Conservation (phyloP, 2,888 invertebrate genomes). For the Hydrotaea diabolus region DNA sequence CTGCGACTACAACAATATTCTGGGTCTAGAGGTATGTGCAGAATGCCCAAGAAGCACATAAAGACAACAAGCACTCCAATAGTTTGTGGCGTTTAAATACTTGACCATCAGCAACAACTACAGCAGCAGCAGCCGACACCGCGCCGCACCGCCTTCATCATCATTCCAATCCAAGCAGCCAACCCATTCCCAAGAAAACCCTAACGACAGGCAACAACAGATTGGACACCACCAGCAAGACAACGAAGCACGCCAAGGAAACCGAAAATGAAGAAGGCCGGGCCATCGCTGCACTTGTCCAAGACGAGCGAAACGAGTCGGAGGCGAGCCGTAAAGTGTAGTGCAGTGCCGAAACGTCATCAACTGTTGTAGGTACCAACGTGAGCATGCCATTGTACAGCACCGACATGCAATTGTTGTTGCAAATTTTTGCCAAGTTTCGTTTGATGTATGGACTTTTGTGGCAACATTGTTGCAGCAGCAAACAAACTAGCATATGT, state of each 20-base stretch:
- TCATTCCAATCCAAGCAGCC: too few species aligned
- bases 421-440: neutral
- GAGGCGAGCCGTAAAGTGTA: neutral
- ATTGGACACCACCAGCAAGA: neutral
- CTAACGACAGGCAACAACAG: neutral
- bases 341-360: too few species aligned
- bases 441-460: neutral
- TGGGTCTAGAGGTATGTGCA: neutral
- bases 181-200: neutral
- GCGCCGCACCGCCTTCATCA: neutral
- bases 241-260: neutral
- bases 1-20: neutral
- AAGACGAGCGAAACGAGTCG: neutral
- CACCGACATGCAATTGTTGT: neutral
- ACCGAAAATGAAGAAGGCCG: neutral
- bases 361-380: neutral
- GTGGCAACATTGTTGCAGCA: constrained; percentile 22
- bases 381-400: neutral
- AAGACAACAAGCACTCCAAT: neutral
- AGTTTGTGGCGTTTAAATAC: neutral
- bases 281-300: neutral
- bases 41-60: neutral
- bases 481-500: neutral
- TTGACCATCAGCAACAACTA: neutral
- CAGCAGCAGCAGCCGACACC: neutral